Evolutionary conservation across 1,140 invertebrate species (phyloP).

Genomic region (Melanaphis sacchari): DNA sequence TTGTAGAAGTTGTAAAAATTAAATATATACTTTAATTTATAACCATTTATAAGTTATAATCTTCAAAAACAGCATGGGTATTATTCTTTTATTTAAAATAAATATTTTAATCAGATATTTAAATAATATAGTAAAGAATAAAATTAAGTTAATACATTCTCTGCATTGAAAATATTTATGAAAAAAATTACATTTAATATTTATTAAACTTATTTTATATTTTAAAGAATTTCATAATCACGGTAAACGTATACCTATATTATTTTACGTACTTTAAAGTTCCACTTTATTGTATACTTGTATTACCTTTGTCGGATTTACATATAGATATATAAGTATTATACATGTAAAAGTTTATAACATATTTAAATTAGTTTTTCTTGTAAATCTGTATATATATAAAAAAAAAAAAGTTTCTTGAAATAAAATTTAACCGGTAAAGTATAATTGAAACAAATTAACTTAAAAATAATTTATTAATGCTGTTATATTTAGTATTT

Average conservation of each 20-base stretch:
- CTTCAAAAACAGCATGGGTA: too few species aligned
- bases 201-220: not conserved
- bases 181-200: not conserved
- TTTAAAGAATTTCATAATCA: not conserved
- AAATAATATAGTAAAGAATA: not conserved
- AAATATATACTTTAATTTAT: too few species aligned
- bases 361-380: slow-evolving; percentile 1
- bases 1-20: too few species aligned
- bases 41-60: too few species aligned
- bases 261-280: not conserved
- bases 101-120: not conserved
- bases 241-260: not conserved
- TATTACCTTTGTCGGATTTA: not conserved
- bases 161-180: not conserved
- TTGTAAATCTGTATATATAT: slow-evolving; percentile 1
- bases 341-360: not conserved
- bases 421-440: slow-evolving; percentile 11
- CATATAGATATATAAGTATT: not conserved
- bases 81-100: too few species aligned
- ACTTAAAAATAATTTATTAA: slow-evolving; percentile 36
- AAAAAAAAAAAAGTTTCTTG: not conserved
- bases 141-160: not conserved
- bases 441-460: slow-evolving; percentile 37
- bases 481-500: not conserved
- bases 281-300: not conserved